Conservation (phyloP, 2,113 vertebrate genomes). For the Myrmecobius fasciatus region DNA sequence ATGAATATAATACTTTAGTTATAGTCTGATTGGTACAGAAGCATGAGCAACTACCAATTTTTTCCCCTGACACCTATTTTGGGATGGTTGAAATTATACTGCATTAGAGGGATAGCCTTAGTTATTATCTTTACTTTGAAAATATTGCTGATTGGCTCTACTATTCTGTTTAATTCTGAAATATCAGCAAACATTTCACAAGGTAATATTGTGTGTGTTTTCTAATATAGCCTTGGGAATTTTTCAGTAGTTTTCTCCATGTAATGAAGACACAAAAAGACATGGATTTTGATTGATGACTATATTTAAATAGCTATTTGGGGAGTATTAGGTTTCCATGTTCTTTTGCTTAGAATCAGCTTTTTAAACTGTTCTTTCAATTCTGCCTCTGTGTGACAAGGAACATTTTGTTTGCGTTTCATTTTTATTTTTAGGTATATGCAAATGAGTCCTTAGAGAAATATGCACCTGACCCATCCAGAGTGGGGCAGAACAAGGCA, state of each 20-base stretch:
- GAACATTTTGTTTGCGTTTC: slow-evolving; percentile 75
- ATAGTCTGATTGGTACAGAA: background rate
- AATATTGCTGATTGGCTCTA: slow-evolving; percentile 33
- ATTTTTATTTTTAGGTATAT: slow-evolving; percentile 78
- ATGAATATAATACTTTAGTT: background rate
- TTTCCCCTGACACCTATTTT: slow-evolving; percentile 33
- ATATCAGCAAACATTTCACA: slow-evolving; percentile 34
- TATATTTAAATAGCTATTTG: slow-evolving; percentile 65
- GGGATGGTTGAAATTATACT: slow-evolving; percentile 54
- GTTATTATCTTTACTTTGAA: slow-evolving; percentile 15
- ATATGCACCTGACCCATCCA: slow-evolving; percentile 57
- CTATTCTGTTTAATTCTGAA: slow-evolving; percentile 12
- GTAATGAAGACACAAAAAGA: slow-evolving; percentile 68
- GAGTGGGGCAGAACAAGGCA: slow-evolving; percentile 62
- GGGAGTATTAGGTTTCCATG: slow-evolving; percentile 56
- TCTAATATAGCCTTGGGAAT: slow-evolving; percentile 43
- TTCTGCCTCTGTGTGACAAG: slow-evolving; percentile 68
- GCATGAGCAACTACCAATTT: background rate
- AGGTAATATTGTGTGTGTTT: slow-evolving; percentile 33
- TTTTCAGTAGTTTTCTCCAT: slow-evolving; percentile 54
- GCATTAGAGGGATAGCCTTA: slow-evolving; percentile 45
- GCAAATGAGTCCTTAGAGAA: slow-evolving; percentile 62
- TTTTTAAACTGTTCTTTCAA: slow-evolving; percentile 75
- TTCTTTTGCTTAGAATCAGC: slow-evolving; percentile 67
- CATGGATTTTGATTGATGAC: slow-evolving; percentile 66